Conservation (phyloP, 1,140 invertebrate species). For the Leucophenga varia region DNA sequence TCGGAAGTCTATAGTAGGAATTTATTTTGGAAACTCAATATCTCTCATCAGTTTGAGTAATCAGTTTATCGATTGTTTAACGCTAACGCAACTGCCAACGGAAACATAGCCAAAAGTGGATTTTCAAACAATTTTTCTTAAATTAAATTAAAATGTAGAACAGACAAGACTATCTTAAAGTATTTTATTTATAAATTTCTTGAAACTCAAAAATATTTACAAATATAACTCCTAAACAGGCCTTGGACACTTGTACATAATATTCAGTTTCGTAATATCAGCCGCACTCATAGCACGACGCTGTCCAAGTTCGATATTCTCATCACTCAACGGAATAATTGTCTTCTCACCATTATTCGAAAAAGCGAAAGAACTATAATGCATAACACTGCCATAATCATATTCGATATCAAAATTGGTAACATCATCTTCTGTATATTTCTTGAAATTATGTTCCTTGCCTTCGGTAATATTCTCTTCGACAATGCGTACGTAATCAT, state of each 20-base stretch:
- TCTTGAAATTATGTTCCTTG: constrained; percentile 61
- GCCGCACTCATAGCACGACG: constrained; percentile 58
- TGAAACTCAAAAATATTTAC: too few relatives aligned
- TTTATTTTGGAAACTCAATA: too few relatives aligned
- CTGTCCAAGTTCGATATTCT: constrained; percentile 58
- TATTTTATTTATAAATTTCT: too few relatives aligned
- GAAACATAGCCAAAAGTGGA: too few relatives aligned
- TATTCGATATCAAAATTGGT: constrained; percentile 60
- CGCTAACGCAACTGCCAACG: too few relatives aligned
- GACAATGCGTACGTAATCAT: constrained; percentile 67
- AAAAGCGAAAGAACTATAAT: constrained; percentile 71
- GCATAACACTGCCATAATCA: constrained; percentile 70
- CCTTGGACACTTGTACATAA: constrained; percentile 59
- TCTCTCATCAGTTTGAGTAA: too few relatives aligned
- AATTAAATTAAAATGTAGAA: too few relatives aligned
- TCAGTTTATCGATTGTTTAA: too few relatives aligned
- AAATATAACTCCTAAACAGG: constrained; percentile 23
- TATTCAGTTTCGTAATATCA: constrained; percentile 60
- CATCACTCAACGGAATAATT: constrained; percentile 60
- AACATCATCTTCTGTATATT: constrained; percentile 53
- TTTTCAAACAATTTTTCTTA: too few relatives aligned
- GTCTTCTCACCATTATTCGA: constrained; percentile 71
- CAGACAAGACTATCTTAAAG: too few relatives aligned
- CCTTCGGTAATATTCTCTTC: constrained; percentile 67
- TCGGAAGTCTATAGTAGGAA: too few relatives aligned